Conservation (phyloP, 2,113 vertebrate species). For the Heptranchias perlo region DNA sequence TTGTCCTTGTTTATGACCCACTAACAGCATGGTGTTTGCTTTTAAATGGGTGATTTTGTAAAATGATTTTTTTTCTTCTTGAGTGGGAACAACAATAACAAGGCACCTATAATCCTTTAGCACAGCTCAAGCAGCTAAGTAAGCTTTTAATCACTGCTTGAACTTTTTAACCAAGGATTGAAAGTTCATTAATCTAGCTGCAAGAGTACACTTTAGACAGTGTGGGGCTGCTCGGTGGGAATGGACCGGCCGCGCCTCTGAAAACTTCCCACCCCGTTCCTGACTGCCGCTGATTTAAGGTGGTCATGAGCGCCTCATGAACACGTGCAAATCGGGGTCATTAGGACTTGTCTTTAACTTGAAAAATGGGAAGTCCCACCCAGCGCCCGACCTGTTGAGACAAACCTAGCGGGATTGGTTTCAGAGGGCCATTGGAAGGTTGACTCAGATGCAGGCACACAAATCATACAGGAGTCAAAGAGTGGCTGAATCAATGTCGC, state of each 20-base stretch:
- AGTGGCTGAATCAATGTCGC: not conserved
- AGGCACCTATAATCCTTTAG: too few species aligned
- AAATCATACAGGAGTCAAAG: not conserved
- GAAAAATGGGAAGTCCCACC: not conserved
- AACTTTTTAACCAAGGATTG: too few species aligned
- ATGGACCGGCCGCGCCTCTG: not conserved
- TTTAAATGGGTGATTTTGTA: not conserved
- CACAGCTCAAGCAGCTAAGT: not conserved
- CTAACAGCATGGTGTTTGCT: not conserved
- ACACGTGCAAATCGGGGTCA: not conserved
- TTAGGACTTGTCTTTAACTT: not conserved
- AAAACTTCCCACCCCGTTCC: not conserved
- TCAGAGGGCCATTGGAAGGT: not conserved
- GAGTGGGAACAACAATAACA: not conserved
- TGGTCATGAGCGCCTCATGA: not conserved
- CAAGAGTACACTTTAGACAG: not conserved
- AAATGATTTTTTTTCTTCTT: not conserved
- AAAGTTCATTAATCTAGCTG: not conserved
- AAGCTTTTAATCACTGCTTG: too few species aligned
- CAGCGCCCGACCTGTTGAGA: not conserved
- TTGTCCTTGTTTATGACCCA: not conserved
- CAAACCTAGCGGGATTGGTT: not conserved
- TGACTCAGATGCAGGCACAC: not conserved
- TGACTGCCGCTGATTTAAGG: not conserved
- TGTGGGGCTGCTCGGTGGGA: not conserved